Conservation (phyloP, 2,797 vertebrate genomes). For the Helostoma temminkii region DNA sequence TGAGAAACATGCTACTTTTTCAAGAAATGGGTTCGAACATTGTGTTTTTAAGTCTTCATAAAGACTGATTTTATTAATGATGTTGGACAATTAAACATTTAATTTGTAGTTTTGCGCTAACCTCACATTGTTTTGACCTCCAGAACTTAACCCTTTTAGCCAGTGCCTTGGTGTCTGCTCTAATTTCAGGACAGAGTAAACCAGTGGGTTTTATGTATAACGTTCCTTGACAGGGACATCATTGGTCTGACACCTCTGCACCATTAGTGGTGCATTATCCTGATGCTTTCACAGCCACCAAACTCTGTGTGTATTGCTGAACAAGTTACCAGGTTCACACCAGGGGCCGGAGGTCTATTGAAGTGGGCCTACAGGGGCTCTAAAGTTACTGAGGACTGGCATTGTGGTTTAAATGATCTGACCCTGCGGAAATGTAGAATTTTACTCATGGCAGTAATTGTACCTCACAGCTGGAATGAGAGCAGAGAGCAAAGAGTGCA, state of each 20-base stretch:
- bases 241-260: conserved; percentile 60
- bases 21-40: not conserved
- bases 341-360: conserved; percentile 59
- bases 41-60: not conserved
- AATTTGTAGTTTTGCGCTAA: conserved; percentile 1
- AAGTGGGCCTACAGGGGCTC: conserved; percentile 71
- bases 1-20: not conserved
- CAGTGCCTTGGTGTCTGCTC: conserved; percentile 15
- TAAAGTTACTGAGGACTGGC: conserved; percentile 81
- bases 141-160: conserved; percentile 30
- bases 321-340: conserved; percentile 73
- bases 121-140: conserved; percentile 36
- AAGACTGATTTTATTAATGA: conserved; percentile 1
- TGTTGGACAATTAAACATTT: not conserved
- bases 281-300: conserved; percentile 54
- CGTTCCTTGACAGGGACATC: conserved; percentile 54
- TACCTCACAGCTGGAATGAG: conserved; percentile 70
- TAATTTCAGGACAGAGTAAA: conserved; percentile 42
- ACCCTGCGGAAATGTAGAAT: conserved; percentile 80
- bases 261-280: conserved; percentile 71
- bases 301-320: conserved; percentile 61
- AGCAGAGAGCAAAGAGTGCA: conserved; percentile 35
- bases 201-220: conserved; percentile 33
- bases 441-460: conserved; percentile 81
- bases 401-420: conserved; percentile 81